These are phyloP conservation scores for Drosophila antonietae DNA, from an alignment of 2,888 invertebrate genomes.

Conservation along the genomic window DNA sequence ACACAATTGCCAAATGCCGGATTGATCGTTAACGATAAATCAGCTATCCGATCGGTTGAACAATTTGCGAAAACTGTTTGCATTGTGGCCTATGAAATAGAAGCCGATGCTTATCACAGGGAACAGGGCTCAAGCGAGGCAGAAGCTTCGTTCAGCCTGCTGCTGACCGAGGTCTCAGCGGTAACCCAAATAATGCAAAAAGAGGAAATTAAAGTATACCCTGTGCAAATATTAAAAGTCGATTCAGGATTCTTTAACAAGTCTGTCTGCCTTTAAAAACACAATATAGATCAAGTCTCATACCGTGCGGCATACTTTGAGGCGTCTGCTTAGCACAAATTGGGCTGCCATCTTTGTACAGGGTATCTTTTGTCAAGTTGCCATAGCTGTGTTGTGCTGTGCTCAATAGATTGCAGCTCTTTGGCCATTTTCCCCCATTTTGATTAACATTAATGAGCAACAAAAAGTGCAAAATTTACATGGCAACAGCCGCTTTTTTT, in stretches of 20 bases:
- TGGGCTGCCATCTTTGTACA: not conserved
- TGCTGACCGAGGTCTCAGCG: constrained; percentile 35
- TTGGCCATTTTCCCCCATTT: constrained; percentile 50
- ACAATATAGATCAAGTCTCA: not conserved
- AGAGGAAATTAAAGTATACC: not conserved
- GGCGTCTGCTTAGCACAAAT: constrained; percentile 2
- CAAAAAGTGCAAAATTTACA: constrained; percentile 78
- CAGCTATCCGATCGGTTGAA: constrained; percentile 54
- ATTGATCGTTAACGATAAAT: constrained; percentile 61
- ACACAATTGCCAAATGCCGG: constrained; percentile 43
- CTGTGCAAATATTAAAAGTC: not conserved
- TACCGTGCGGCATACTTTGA: constrained; percentile 33
- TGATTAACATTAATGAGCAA: constrained; percentile 78
- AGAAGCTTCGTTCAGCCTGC: constrained; percentile 18
- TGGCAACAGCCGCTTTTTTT: constrained; percentile 55
- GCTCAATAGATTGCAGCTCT: constrained; percentile 9
- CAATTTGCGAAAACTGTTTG: constrained; percentile 67
- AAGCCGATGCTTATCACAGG: constrained; percentile 70
- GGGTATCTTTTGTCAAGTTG: constrained; percentile 11
- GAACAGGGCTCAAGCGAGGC: constrained; percentile 2
- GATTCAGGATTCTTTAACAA: not conserved
- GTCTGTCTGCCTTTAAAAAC: not conserved
- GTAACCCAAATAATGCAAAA: constrained; percentile 19
- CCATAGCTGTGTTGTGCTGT: not conserved
- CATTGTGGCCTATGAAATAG: constrained; percentile 78